These are phyloP conservation scores for Leucophenga varia DNA, from an alignment of 1,140 invertebrate species.

Conservation along the genomic window DNA sequence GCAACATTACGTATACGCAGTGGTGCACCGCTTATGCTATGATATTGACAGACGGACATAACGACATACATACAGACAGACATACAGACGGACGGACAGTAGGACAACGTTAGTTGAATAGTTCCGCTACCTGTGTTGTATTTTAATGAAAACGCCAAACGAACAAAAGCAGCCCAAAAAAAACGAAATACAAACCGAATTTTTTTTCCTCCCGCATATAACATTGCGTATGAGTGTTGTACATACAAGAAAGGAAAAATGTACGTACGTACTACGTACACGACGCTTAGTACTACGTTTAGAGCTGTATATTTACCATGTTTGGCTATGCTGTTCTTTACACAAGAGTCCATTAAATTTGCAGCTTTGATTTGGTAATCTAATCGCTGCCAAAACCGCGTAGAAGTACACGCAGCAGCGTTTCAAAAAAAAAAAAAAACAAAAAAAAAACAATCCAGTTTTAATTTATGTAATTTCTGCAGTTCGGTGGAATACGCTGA, in stretches of 20 bases:
- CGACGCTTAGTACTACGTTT: conserved; percentile 21
- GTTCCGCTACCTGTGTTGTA: no score
- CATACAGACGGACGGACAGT: conserved; percentile 9
- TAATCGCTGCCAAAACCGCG: conserved; percentile 1
- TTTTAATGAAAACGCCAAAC: conserved; percentile 41
- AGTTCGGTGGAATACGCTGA: conserved; percentile 11
- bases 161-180: conserved; percentile 1
- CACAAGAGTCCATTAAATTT: conserved; percentile 52
- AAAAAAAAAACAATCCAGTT: no score
- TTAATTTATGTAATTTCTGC: conserved; percentile 49
- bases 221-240: conserved; percentile 2
- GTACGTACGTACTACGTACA: conserved; percentile 15
- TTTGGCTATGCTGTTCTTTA: conserved; percentile 19
- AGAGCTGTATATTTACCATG: conserved; percentile 14
- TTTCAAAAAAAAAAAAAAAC: not conserved
- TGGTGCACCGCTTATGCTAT: conserved; percentile 52
- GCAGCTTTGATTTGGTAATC: conserved; percentile 42
- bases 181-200: not conserved
- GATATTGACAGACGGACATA: conserved; percentile 15
- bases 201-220: not conserved
- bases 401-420: not conserved
- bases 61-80: conserved; percentile 9
- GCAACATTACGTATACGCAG: conserved; percentile 55
- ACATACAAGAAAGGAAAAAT: conserved; percentile 1
- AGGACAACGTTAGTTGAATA: no score